Evolutionary conservation across 2,888 invertebrate species (phyloP).

Genomic region (Exephanes ischioxanthus): DNA sequence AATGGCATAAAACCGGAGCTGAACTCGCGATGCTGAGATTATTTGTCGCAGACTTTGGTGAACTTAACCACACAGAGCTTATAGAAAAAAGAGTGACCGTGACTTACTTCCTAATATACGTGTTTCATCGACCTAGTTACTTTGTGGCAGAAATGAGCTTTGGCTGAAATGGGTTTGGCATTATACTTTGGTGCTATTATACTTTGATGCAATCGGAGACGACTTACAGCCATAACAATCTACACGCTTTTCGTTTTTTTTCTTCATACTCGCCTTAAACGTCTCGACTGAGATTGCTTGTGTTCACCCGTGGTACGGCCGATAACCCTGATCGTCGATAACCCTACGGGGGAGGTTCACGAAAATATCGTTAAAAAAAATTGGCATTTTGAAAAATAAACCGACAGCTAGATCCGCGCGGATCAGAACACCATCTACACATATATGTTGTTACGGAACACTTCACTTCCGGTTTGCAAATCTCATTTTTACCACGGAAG

Average conservation of each 20-base stretch:
- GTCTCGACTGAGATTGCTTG: slow-evolving; percentile 30
- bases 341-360: slow-evolving; percentile 44
- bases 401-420: slow-evolving; percentile 17
- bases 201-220: background rate
- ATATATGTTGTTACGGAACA: too few relatives aligned
- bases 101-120: too few relatives aligned
- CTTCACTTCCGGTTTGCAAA: too few relatives aligned
- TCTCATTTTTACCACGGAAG: too few relatives aligned
- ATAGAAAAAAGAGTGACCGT: too few relatives aligned
- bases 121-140: too few relatives aligned
- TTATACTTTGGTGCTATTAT: background rate
- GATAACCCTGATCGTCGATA: slow-evolving; percentile 61
- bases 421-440: background rate
- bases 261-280: slow-evolving; percentile 10
- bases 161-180: too few relatives aligned
- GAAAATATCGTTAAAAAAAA: slow-evolving; percentile 37
- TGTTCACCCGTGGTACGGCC: slow-evolving; percentile 18
- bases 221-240: background rate
- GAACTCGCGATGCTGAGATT: too few relatives aligned
- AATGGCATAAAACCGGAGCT: too few relatives aligned
- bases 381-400: slow-evolving; percentile 44
- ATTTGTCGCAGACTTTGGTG: too few relatives aligned
- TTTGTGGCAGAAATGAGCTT: too few relatives aligned
- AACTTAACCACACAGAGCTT: too few relatives aligned
- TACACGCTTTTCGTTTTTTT: background rate